phyloP scores from a whole-genome alignment of 1,140 invertebrate species.

The Thalassaphorura encarpata region DNA sequence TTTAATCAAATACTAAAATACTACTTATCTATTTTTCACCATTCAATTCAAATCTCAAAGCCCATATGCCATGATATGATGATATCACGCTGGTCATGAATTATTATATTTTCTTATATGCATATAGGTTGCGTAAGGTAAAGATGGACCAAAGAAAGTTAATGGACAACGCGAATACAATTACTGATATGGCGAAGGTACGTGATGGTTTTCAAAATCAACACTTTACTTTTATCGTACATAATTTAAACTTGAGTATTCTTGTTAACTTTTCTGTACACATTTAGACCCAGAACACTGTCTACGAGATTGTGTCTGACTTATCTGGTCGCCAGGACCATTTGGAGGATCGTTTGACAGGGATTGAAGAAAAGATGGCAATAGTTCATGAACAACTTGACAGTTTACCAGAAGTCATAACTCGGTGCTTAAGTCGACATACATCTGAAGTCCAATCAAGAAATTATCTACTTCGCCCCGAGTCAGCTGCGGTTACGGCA shows the following conservation, averaged over 20 bases:
- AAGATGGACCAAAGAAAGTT: slow-evolving; percentile 99
- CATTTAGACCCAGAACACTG: slow-evolving; percentile 88
- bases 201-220: slow-evolving; percentile 31
- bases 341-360: slow-evolving; percentile 73
- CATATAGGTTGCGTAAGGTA: slow-evolving; percentile 86
- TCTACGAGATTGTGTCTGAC: slow-evolving; percentile 93
- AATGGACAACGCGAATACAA: slow-evolving; percentile 97
- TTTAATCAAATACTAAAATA: slow-evolving; percentile 34
- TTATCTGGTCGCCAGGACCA: slow-evolving; percentile 84
- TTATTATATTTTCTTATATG: slow-evolving; percentile 23
- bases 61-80: neutral
- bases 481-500: slow-evolving; percentile 44
- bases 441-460: slow-evolving; percentile 55
- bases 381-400: slow-evolving; percentile 67
- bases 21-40: slow-evolving; percentile 1
- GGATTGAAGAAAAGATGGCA: slow-evolving; percentile 75
- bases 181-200: slow-evolving; percentile 99
- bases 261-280: slow-evolving; percentile 1
- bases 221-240: neutral
- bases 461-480: slow-evolving; percentile 72
- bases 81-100: neutral
- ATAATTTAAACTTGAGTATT: neutral
- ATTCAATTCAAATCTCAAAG: too few relatives aligned
- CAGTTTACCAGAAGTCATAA: slow-evolving; percentile 67
- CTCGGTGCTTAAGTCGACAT: slow-evolving; percentile 58